Evolutionary conservation across 2,888 invertebrate species (phyloP), one percentile per base, ranked within the genome.

Genomic region (Lochmaea crataegi): DNA sequence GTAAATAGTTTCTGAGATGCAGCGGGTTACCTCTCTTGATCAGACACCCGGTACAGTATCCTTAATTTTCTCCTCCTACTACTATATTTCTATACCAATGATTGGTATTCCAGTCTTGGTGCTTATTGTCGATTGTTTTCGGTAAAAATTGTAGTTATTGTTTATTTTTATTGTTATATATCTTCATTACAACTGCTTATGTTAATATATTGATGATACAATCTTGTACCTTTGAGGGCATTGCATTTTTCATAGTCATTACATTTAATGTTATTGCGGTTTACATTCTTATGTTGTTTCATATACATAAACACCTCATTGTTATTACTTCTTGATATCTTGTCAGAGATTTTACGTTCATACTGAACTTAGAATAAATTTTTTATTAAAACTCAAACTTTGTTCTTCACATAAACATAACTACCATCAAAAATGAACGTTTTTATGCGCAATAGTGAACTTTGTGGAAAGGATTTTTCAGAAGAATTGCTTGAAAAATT

Each of bases 131-230:
- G n/a, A 67, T 58, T 67, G 58, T 58, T 26, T 58, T 58, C 26
- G 3, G 26, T 58, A 7, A 32, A 58, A 58, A 32, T 32, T n/a
- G 12, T 14, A 16, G 16, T 57, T 18, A 57, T 68, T 60, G 68
- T 22, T 60, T 61, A 51, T 63, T 68, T n/a, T 61, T 63, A 68
- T 68, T 68, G 68, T 63, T 51, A 58, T 63, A 51, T 32, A 32
- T 48, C 68, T 68, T 61, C 68, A 68, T 68, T 68, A 68, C 38
- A 61, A 63, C 48, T 68, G 32, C 51, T 68, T 68, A 68, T 63
- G 63, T 63, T 63, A 63, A 63, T 68, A 41, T 53, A 68, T 63
- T 26, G 58, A 58, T 58, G 58, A 26, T 58, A 58, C 32, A 58
- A 58, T 58, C 58, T 58, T 32, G 58, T 32, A 57, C 26, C 57